Evolutionary conservation across 2,888 invertebrate species (phyloP), one percentile per base, ranked within the genome.

Genomic region (Tanypteryx hageni): DNA sequence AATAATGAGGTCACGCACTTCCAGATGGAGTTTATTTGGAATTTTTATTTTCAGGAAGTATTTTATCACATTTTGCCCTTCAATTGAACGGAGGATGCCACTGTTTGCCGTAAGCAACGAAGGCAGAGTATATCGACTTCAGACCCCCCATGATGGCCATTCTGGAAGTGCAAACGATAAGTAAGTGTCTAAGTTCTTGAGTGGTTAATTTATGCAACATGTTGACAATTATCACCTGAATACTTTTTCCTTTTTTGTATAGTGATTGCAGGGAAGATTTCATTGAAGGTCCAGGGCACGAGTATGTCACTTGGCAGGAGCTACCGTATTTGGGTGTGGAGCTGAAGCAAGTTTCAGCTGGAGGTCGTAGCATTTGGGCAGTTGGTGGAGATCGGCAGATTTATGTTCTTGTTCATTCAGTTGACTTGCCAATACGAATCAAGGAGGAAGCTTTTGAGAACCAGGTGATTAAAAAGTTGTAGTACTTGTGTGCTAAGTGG

Each of bases 381-480:
- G 97, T 99, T 92, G 99, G 99, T 68, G 98, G 98, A 14, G 98
- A 99, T 95, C 97, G 99, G 93, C 99, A 99, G 95, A 97, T 98
- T 92, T 99, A 99, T 95, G 97, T 99, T 3, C 98, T 98, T 94
- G 98, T 99, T 10, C 98, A 98, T 94, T 97, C 98, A 0, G 95
- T 98, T 93, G 99, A 99, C 95, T 97, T 99, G 94, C 98, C 99
- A 0, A 99, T 99, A 93, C 96, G 98, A 93, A 97, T 98, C 0
- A 97, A 97, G 95, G 99, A 99, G 95, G 98, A 98, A 95, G 97
- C 98, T 0, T 99, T 97, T 95, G 99, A 99, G 95, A 99, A 99
- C 95, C 98, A 99, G 95, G 97, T 97, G 95, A 93, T 11, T 10
- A 76, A 4, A 27, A 0, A 44, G 44, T 44, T 44, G 44, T 44